phyloP scores from a whole-genome alignment of 2,113 vertebrate genomes.

The Oreotragus oreotragus region DNA sequence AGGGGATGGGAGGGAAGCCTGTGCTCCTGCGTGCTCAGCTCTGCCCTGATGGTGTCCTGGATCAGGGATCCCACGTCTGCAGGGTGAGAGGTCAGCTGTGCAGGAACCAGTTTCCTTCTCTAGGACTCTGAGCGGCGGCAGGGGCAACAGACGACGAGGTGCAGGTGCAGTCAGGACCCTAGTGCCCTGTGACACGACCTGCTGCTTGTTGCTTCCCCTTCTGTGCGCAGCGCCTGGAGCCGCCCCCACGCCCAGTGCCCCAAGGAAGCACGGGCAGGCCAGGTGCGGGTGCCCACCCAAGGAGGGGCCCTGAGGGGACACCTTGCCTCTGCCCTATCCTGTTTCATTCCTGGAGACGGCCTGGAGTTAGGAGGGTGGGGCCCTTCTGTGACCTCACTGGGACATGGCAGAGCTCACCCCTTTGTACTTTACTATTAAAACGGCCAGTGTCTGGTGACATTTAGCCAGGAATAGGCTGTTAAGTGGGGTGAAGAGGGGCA shows the following conservation, averaged over 20 bases:
- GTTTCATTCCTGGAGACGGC: neutral
- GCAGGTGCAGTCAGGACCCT: neutral
- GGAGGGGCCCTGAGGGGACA: neutral
- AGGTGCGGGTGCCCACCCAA: neutral
- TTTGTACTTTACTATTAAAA: neutral
- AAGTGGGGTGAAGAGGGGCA: neutral
- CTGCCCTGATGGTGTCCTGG: neutral
- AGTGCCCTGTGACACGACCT: neutral
- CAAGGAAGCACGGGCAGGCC: neutral
- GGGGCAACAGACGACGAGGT: fast-evolving
- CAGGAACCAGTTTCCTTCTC: neutral
- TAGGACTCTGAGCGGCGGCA: neutral
- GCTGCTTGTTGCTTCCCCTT: neutral
- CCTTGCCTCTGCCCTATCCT: neutral
- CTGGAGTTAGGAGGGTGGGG: neutral
- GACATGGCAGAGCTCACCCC: too few relatives aligned
- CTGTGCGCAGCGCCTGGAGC: neutral
- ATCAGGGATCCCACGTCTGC: neutral
- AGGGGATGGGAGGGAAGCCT: neutral
- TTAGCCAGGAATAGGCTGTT: neutral
- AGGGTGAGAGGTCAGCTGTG: neutral
- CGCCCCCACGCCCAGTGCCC: neutral
- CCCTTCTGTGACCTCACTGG: neutral
- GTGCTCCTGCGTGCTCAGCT: fast-evolving
- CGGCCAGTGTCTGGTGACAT: neutral